Conservation (phyloP, 2,797 vertebrate species). For the Melanotaenia boesemani region DNA sequence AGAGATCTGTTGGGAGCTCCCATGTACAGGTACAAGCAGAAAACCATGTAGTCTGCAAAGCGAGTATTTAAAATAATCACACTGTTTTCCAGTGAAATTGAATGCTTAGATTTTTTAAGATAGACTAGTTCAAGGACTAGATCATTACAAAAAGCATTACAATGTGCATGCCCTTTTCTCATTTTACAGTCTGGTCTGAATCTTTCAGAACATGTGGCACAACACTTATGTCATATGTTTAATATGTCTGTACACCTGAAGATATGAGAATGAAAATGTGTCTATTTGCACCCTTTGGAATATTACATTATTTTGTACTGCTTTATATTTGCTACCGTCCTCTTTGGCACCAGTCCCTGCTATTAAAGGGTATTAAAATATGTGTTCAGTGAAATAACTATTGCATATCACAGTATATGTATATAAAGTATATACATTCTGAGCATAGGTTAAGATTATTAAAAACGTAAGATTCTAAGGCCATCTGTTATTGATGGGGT, state of each 20-base stretch:
- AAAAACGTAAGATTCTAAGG: no score
- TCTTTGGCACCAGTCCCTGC: no score
- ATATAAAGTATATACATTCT: no score
- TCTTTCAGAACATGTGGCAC: neutral
- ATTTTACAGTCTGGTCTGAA: neutral
- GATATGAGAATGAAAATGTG: neutral
- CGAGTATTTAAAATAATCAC: conserved; percentile 41
- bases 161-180: no score
- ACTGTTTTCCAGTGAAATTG: neutral
- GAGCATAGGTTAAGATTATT: no score
- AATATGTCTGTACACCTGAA: neutral
- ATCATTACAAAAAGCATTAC: neutral
- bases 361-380: no score
- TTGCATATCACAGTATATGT: no score
- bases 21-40: conserved; percentile 24
- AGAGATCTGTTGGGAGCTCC: conserved; percentile 47
- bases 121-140: neutral
- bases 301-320: no score
- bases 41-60: conserved; percentile 44
- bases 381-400: no score
- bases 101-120: neutral
- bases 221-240: neutral
- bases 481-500: no score
- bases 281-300: neutral
- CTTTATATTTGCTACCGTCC: no score